Base-by-base conservation (phyloP, 2,797 vertebrate species). In the Botia kubotai region DNA sequence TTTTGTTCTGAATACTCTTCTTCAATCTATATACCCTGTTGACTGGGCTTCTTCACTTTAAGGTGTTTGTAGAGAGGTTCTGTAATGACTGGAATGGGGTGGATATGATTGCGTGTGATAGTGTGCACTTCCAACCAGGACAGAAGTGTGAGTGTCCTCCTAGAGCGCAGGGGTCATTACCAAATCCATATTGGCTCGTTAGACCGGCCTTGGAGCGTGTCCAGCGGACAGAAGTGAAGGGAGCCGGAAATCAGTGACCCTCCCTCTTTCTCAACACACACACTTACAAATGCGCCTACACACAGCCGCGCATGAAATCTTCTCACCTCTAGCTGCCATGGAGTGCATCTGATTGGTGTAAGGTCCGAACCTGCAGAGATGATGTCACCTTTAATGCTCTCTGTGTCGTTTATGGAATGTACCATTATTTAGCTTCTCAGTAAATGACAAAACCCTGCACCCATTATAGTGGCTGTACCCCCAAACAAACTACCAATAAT, bases 131-230 rank as follows among this genome's bases (percentile, higher is more conserved):
- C 84, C 78, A 83, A 84, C 86, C 83, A 86, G 81, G 81, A 83
- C 81, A 84, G 80, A 71, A 86, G 80, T 75, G 78, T 65, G 72
- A 79, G 78, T 77, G 82, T 79, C 77, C 81, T 83, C 82, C 82
- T 82, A 89, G 89, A 89, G 89, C 82, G 52, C 58, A 60, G 83
- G 72, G 84, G 88, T 86, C 85, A 86, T 87, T 72, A 87, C 79
- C 68, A 83, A 86, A 82, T 89, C 89, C 86, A 85, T 86, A 88
- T 88, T 92, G 91, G 93, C 92, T 92, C 85, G 84, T 92, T 92
- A 92, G 88, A 87, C 73, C 75, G 79, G 88, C 87, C 88, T 91
- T 92, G 92, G 92, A 90, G 83, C 65, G 57, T 1, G n/a, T 91
- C 93, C 92, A 92, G 85, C 52, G 80, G 66, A 85, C 73, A 83